Base-by-base conservation (phyloP, 2,797 vertebrate species). In the Sparidentex hasta region DNA sequence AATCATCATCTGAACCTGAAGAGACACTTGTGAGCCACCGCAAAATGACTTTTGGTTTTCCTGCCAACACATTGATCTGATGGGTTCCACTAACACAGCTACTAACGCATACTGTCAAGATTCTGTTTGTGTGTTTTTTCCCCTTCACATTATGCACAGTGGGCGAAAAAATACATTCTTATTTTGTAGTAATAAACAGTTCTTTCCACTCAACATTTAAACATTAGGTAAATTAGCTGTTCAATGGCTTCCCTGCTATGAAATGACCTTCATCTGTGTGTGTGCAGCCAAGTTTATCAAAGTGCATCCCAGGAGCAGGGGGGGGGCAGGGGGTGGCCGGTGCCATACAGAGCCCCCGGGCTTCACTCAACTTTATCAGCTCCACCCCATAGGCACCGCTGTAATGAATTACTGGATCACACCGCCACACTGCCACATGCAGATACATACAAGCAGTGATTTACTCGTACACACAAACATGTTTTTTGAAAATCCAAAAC, bases 401-500 rank as follows among this genome's bases (percentile, higher is more conserved):
- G 70, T 89, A 79, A 90, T 82, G 83, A 89, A 87, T 88, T 63
- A 84, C 56, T 76, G 82, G 71, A 82, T 87, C 82, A 78, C 61
- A 71, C 56, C 52, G 29, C 58, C 66, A 65, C 62, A 71, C 65
- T 82, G 85, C 52, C 69, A 69, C 70, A 80, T 48, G 48, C 78
- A 78, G 44, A 87, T 78, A 76, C 0, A 80, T 44, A 0, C 3
- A 65, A 56, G 74, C 8, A 44, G 25, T 73, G 74, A 81, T 72
- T 89, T 82, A 72, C 80, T 81, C 48, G 44, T 33, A 74, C 76
- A 90, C 80, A 82, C 70, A 79, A 80, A 86, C 64, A 64, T 78
- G 64, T 81, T 85, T 85, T 89, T 81, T 83, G 52, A 74, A 90
- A 86, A 86, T 52, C 80, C 76, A 71, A 91, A 90, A 85, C 62